Evolutionary conservation across 1,140 invertebrate genomes (phyloP).

Genomic region (Galendromus occidentalis): DNA sequence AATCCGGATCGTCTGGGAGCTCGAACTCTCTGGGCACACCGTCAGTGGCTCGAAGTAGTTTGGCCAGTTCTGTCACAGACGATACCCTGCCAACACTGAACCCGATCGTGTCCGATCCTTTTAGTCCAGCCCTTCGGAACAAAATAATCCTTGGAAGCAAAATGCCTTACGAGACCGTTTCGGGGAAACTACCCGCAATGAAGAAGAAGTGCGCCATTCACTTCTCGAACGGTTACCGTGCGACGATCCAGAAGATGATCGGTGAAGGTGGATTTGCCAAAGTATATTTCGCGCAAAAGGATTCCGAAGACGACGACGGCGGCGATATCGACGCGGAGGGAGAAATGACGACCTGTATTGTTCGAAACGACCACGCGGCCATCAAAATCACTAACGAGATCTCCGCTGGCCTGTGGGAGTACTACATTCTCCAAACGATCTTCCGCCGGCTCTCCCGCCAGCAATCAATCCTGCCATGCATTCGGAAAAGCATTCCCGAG

Average conservation of each 20-base stretch:
- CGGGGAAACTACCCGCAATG: not conserved
- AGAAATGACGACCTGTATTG: not conserved
- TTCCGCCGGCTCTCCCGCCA: not conserved
- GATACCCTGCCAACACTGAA: not conserved
- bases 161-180: not conserved
- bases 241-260: not conserved
- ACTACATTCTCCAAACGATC: not conserved
- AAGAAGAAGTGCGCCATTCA: not conserved
- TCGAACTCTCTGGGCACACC: not conserved
- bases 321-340: not conserved
- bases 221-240: not conserved
- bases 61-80: not conserved
- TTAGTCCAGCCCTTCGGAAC: not conserved
- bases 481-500: conserved; percentile 7
- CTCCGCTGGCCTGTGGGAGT: not conserved
- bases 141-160: not conserved
- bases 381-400: conserved; percentile 4
- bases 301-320: not conserved
- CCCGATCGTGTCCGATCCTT: not conserved
- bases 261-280: conserved; percentile 2
- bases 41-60: not conserved
- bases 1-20: not conserved
- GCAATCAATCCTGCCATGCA: not conserved
- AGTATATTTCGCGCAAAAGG: not conserved
- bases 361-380: conserved; percentile 7